phyloP scores from a whole-genome alignment of 2,888 invertebrate species.

The Mactromeris polynyma region DNA sequence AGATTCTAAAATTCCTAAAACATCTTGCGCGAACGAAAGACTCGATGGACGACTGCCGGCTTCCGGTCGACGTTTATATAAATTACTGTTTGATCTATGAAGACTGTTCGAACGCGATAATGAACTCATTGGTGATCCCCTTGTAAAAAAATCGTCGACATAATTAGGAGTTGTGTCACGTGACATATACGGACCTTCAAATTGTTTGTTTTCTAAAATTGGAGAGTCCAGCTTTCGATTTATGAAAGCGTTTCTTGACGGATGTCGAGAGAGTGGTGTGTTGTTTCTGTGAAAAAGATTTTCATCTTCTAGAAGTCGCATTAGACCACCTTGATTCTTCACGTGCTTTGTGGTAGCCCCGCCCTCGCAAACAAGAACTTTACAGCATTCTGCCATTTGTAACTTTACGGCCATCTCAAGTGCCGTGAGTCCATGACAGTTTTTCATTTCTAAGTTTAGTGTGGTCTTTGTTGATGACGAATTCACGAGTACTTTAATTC shows the following conservation, averaged over 20 bases:
- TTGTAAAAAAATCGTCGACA: conserved; percentile 47
- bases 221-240: conserved; percentile 60
- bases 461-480: conserved; percentile 69
- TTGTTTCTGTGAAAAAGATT: conserved; percentile 56
- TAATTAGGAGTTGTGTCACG: conserved; percentile 65
- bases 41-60: conserved; percentile 54
- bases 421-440: conserved; percentile 73
- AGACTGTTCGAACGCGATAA: conserved; percentile 63
- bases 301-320: conserved; percentile 69
- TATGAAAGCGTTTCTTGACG: conserved; percentile 57
- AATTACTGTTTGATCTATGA: conserved; percentile 59
- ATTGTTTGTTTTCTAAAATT: conserved; percentile 66
- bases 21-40: conserved; percentile 45
- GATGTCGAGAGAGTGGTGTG: conserved; percentile 58
- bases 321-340: conserved; percentile 71
- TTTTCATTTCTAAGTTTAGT: conserved; percentile 71
- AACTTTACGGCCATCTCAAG: conserved; percentile 77
- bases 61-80: conserved; percentile 60
- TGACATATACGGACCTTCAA: conserved; percentile 69
- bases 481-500: conserved; percentile 74
- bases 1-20: conserved; percentile 48
- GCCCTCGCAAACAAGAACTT: conserved; percentile 76
- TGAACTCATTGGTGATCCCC: conserved; percentile 45
- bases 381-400: conserved; percentile 77
- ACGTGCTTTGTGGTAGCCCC: conserved; percentile 70